Evolutionary conservation across 2,797 vertebrate genomes (phyloP).

Genomic region (Cryptoprocta ferox): DNA sequence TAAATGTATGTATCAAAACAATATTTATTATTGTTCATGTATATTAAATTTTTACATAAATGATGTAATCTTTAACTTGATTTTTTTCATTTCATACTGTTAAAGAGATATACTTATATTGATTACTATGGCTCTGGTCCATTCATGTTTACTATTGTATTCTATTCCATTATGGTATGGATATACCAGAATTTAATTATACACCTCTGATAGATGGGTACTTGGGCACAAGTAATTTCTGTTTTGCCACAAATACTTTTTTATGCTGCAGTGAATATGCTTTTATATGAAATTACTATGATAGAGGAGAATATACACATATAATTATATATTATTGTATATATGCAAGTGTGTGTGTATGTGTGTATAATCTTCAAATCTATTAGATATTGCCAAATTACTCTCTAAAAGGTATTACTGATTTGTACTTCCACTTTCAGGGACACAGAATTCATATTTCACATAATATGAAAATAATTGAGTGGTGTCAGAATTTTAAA

Average conservation of each 20-base stretch:
- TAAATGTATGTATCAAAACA: neutral
- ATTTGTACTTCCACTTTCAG: neutral
- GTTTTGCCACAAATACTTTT: neutral
- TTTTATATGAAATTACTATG: neutral
- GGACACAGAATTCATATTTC: neutral
- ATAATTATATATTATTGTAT: neutral
- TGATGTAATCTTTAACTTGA: neutral
- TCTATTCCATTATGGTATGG: neutral
- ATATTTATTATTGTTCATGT: neutral
- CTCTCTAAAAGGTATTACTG: neutral
- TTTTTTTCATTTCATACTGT: neutral
- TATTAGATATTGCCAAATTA: neutral
- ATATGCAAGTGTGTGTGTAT: neutral
- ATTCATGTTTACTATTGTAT: neutral
- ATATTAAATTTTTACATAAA: neutral
- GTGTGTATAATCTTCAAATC: neutral
- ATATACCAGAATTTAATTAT: neutral
- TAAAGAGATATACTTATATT: neutral
- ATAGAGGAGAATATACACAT: neutral
- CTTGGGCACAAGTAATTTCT: neutral
- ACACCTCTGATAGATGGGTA: neutral
- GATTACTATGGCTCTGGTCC: neutral
- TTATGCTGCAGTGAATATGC: neutral
- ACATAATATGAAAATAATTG: slow-evolving; percentile 4
- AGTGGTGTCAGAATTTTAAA: neutral